A percentile compares a stretch with the other conserved stretches of the same genome.
phyloP scores from a whole-genome alignment of 2,797 vertebrate genomes.

The Sarcoramphus papa region DNA sequence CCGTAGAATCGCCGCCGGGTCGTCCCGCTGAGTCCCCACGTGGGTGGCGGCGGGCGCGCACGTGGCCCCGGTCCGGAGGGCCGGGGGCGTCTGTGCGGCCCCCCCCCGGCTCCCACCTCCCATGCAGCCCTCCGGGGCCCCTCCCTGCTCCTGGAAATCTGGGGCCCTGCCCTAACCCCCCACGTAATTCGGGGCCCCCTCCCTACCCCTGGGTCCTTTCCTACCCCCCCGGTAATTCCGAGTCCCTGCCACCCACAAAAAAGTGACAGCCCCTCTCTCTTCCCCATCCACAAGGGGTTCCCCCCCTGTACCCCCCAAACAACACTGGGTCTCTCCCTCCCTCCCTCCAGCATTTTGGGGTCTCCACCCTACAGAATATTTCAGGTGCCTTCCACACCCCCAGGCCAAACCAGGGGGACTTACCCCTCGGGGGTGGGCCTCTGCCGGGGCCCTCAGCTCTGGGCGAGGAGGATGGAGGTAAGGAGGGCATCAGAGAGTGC shows the following conservation, averaged over 20 bases:
- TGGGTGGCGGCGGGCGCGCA: background rate
- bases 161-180: no score
- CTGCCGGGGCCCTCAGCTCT: background rate
- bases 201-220: no score
- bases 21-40: background rate
- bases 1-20: no score
- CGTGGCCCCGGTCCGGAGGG: background rate
- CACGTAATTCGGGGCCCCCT: no score
- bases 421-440: background rate
- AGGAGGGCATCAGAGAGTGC: constrained; percentile 59
- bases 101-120: background rate
- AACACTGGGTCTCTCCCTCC: no score
- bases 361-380: background rate
- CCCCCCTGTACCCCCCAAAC: no score
- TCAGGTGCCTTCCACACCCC: background rate
- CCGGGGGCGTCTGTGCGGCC: no score
- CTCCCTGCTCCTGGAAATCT: background rate
- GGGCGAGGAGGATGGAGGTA: constrained; percentile 51
- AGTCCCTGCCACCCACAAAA: background rate
- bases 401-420: background rate
- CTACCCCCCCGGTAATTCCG: no score
- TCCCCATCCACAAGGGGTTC: no score
- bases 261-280: fast-evolving
- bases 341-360: no score
- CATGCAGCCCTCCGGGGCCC: fast-evolving